phyloP scores from a whole-genome alignment of 2,797 vertebrate species.

The Allobates femoralis region DNA sequence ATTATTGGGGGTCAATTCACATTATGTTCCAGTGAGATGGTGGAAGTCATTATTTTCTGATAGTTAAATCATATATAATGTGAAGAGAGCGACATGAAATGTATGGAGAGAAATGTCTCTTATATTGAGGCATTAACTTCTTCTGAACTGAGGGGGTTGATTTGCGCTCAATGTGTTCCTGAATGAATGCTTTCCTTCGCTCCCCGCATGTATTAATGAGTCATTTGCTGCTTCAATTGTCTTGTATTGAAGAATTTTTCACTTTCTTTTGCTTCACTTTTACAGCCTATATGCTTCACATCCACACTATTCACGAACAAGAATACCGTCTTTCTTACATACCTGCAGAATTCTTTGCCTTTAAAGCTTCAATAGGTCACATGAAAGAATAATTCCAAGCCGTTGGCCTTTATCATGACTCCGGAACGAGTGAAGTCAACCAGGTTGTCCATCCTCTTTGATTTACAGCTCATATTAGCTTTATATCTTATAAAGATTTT shows the following conservation, averaged over 20 bases:
- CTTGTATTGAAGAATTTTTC: not conserved
- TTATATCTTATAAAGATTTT: not conserved
- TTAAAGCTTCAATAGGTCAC: not conserved
- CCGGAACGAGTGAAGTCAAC: not conserved
- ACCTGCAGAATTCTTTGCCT: not conserved
- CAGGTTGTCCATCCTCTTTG: not conserved
- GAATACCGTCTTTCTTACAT: not conserved
- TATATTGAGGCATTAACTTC: not conserved
- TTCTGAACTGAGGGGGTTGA: slow-evolving; percentile 10
- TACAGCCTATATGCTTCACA: not conserved
- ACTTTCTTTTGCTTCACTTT: slow-evolving; percentile 7
- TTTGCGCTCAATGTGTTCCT: not conserved
- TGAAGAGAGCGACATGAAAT: not conserved
- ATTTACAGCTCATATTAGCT: not conserved
- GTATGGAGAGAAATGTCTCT: not conserved
- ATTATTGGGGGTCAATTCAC: not conserved
- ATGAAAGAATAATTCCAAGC: not conserved
- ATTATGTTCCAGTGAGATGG: not conserved
- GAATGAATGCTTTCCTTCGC: not conserved
- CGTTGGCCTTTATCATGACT: not conserved
- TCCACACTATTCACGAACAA: slow-evolving; percentile 7
- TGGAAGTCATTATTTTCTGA: not conserved
- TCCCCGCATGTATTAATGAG: slow-evolving; percentile 22
- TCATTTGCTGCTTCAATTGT: slow-evolving; percentile 8
- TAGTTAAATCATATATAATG: not conserved